Percentiles rank a stretch among this genome's conserved stretches.
These are phyloP conservation scores for Steromphala cineraria DNA, from an alignment of 2,888 invertebrate genomes.

Conservation along the genomic window DNA sequence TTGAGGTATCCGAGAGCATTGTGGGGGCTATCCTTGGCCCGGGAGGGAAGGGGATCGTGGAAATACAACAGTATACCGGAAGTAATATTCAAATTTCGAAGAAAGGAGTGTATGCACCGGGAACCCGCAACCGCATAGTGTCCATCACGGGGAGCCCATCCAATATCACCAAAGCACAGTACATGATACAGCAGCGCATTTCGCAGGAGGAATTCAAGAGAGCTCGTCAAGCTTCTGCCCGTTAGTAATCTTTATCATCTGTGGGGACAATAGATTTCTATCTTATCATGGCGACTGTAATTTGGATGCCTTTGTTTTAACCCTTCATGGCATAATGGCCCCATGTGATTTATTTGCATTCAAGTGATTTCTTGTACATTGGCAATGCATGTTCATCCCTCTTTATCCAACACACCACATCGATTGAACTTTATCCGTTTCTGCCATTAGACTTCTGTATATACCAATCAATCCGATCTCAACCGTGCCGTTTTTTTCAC, in stretches of 20 bases:
- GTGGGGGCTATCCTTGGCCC: constrained; percentile 98
- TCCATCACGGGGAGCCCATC: constrained; percentile 93
- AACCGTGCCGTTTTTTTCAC: constrained; percentile 10
- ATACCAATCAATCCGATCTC: constrained; percentile 23
- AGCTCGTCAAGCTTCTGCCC: constrained; percentile 83
- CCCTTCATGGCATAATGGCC: constrained; percentile 25
- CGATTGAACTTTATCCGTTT: constrained; percentile 18
- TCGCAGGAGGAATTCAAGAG: constrained; percentile 96
- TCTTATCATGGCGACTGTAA: constrained; percentile 10
- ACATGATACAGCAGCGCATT: constrained; percentile 96
- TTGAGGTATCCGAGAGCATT: constrained; percentile 93
- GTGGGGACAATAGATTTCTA: constrained; percentile 15
- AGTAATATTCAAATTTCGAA: constrained; percentile 99
- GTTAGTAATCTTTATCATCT: constrained; percentile 40
- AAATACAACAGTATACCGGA: constrained; percentile 97
- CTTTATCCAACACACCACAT: constrained; percentile 7
- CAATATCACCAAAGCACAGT: constrained; percentile 93
- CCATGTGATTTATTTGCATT: background rate
- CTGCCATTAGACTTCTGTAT: constrained; percentile 25
- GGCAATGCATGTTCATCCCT: constrained; percentile 25
- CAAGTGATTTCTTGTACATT: constrained; percentile 21
- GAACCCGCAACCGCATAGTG: constrained; percentile 97
- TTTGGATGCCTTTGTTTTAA: constrained; percentile 24
- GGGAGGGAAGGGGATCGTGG: constrained; percentile 95
- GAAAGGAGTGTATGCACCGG: constrained; percentile 97